Conservation (phyloP, 2,113 vertebrate genomes). For the Ascaphus truei region DNA sequence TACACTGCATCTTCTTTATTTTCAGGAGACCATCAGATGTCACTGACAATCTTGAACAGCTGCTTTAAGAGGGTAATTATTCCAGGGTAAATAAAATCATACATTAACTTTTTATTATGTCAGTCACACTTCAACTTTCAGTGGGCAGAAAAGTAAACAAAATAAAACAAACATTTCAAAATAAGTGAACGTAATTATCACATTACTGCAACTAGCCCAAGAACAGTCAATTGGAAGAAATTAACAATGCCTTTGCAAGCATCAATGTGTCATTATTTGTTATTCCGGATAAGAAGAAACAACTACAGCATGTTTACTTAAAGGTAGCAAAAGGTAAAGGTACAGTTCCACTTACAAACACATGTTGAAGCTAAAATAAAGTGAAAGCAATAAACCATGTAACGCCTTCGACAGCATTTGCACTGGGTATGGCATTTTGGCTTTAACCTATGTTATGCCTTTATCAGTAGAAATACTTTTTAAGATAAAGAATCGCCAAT, state of each 20-base stretch:
- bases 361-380: too few species aligned
- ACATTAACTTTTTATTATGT: background rate
- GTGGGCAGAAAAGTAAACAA: conserved; percentile 1
- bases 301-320: background rate
- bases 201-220: background rate
- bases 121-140: conserved; percentile 12
- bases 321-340: background rate
- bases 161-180: background rate
- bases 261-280: conserved; percentile 6
- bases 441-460: too few species aligned
- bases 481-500: too few species aligned
- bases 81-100: background rate
- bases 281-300: background rate
- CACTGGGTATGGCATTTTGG: too few species aligned
- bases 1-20: too few species aligned
- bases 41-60: background rate
- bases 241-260: background rate
- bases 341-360: too few species aligned
- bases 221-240: background rate
- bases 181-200: background rate
- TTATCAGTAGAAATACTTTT: too few species aligned
- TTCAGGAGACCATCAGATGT: too few species aligned
- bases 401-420: too few species aligned
- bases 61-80: background rate
- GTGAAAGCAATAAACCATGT: too few species aligned